Evolutionary conservation across 2,888 invertebrate species (phyloP).

Genomic region (Stictocephala bisonia): DNA sequence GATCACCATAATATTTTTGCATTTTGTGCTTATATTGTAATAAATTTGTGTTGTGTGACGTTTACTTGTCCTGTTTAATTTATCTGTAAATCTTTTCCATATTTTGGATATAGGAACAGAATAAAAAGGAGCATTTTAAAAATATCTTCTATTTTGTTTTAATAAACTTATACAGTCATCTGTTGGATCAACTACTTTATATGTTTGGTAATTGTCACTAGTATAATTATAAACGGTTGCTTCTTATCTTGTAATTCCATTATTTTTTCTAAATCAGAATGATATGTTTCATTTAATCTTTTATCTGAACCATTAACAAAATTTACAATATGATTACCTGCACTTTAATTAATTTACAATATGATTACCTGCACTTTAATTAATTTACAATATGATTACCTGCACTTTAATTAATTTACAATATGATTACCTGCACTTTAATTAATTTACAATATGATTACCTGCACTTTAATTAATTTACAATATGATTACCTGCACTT

Average conservation of each 20-base stretch:
- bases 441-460: slow-evolving; percentile 15
- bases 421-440: slow-evolving; percentile 19
- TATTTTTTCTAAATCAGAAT: background rate
- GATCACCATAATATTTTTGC: no score
- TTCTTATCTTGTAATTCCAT: slow-evolving; percentile 29
- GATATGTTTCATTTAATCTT: background rate
- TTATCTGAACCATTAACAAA: slow-evolving; percentile 8
- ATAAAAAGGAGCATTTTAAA: slow-evolving; percentile 10
- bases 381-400: slow-evolving; percentile 19
- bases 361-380: slow-evolving; percentile 15
- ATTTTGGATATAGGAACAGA: background rate
- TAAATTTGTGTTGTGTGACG: no score
- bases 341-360: slow-evolving; percentile 19
- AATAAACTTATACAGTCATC: background rate
- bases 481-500: slow-evolving; percentile 12
- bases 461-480: slow-evolving; percentile 21
- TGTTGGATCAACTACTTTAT: background rate
- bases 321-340: slow-evolving; percentile 8
- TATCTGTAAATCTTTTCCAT: background rate
- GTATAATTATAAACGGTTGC: slow-evolving; percentile 15
- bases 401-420: slow-evolving; percentile 10
- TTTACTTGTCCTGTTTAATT: no score
- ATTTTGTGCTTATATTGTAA: no score
- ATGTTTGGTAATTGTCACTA: background rate
- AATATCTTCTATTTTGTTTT: background rate